Conservation (phyloP, 2,888 invertebrate species). For the Stenoptilia bipunctidactyla region DNA sequence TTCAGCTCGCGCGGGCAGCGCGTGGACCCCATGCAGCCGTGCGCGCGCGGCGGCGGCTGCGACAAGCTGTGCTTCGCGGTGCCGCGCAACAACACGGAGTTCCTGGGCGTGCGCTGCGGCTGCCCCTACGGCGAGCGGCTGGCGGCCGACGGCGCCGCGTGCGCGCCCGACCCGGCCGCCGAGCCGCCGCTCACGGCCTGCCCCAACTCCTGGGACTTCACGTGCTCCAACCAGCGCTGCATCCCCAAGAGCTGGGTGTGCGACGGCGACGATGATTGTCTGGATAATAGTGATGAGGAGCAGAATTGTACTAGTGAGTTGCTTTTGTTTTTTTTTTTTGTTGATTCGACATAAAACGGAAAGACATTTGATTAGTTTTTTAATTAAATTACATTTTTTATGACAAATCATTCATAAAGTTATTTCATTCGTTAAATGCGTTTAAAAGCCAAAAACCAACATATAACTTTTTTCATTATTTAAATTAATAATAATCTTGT, state of each 20-base stretch:
- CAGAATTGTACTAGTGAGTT: conserved; percentile 92
- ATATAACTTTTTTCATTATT: too few species aligned
- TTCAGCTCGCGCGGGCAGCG: conserved; percentile 83
- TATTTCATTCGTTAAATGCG: too few species aligned
- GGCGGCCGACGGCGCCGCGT: conserved; percentile 76
- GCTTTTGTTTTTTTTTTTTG: too few species aligned
- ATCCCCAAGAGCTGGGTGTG: conserved; percentile 96
- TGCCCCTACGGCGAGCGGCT: conserved; percentile 95
- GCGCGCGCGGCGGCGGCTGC: conserved; percentile 88
- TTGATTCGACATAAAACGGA: too few species aligned
- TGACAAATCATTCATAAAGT: too few species aligned
- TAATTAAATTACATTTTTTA: too few species aligned
- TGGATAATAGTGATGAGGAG: conserved; percentile 95
- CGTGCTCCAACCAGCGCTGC: conserved; percentile 92
- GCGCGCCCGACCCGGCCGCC: conserved; percentile 83
- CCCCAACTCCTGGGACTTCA: conserved; percentile 93
- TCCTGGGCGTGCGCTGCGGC: conserved; percentile 80
- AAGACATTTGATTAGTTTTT: too few species aligned
- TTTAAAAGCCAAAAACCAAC: too few species aligned
- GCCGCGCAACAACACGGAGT: conserved; percentile 72
- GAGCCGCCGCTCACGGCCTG: conserved; percentile 92
- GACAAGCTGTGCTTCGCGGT: conserved; percentile 96
- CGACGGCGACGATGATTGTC: conserved; percentile 95
- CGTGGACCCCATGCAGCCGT: conserved; percentile 82
- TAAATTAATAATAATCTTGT: too few species aligned